Evolutionary conservation across 2,888 invertebrate genomes (phyloP), one percentile per base, ranked within the genome.

Genomic region (Erebia palarica): DNA sequence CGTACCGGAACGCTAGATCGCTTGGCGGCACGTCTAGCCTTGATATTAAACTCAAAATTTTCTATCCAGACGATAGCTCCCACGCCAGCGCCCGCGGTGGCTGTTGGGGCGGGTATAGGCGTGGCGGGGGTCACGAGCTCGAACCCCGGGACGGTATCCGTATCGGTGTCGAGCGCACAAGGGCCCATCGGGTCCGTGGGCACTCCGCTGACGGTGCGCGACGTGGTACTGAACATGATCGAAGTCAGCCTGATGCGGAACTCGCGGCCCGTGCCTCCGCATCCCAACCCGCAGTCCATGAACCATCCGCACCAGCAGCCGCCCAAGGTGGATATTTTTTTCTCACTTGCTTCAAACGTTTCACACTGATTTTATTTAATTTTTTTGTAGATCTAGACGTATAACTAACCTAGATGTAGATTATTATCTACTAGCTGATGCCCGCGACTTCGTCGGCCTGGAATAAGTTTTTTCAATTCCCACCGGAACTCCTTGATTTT

Each of bases 181-280:
- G 53, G n/a, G 3, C 10, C 55, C 9, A 14, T 3, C 21, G 55
- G 59, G 72, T 72, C 65, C 44, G 73, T 59, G 66, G 69, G 60
- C 73, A 94, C 95, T 72, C 95, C 96, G 27, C 92, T 96, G 73
- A 96, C 97, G 67, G 96, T 97, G 21, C 95, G 97, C 77, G 97
- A 97, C 86, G 95, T 97, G 70, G 96, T 98, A 85, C 94, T 96
- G 77, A 96, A 96, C 80, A 96, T 97, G 71, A 98, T 98, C 73
- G 97, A 97, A 87, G 95, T 96, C 84, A 96, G 96, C 77, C 88
- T 97, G 66, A 95, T 95, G 87, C 96, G 96, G 82, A 95, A 95
- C 75, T 88, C 88, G 77, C 91, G 93, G 1, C 77, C 78, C 21
- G 71, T 76, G 44, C 89, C 89, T 77, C 91, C 92, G 13, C 76